Conservation (phyloP, 2,888 invertebrate genomes). For the Eurytoma californica region DNA sequence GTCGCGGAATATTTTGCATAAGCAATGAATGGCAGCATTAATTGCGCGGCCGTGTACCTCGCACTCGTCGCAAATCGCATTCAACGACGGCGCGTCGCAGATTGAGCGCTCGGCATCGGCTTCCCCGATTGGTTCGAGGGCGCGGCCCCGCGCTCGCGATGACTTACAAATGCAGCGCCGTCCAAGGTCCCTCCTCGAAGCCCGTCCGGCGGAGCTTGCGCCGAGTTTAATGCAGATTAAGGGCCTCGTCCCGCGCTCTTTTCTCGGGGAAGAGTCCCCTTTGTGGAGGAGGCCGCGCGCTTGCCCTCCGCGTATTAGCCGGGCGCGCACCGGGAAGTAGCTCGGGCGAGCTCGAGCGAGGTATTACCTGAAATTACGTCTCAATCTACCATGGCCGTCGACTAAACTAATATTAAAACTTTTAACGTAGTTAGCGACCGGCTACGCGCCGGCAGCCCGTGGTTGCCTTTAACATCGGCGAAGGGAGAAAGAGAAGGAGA, state of each 20-base stretch:
- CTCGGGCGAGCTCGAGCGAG: slow-evolving; percentile 57
- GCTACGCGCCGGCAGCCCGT: slow-evolving; percentile 56
- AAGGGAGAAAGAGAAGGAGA: neutral
- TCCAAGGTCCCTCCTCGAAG: slow-evolving; percentile 62
- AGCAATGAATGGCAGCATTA: no score
- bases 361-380: slow-evolving; percentile 76
- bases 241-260: slow-evolving; percentile 51
- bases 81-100: no score
- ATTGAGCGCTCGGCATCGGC: no score
- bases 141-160: slow-evolving; percentile 6
- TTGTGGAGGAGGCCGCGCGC: slow-evolving; percentile 65
- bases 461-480: slow-evolving; percentile 54
- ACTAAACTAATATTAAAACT: slow-evolving; percentile 76
- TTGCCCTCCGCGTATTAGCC: slow-evolving; percentile 72
- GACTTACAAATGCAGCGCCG: slow-evolving; percentile 43
- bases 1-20: no score
- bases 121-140: no score
- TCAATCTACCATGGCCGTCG: slow-evolving; percentile 75
- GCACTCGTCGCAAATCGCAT: no score
- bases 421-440: slow-evolving; percentile 73
- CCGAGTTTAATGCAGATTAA: slow-evolving; percentile 74
- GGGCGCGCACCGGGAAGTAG: slow-evolving; percentile 37
- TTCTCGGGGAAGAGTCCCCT: slow-evolving; percentile 60
- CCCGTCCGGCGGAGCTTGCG: slow-evolving; percentile 52
- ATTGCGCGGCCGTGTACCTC: no score